Percentiles rank a stretch among this genome's conserved stretches.
Conservation (phyloP, 2,797 vertebrate genomes). For the Sardinella longiceps region DNA sequence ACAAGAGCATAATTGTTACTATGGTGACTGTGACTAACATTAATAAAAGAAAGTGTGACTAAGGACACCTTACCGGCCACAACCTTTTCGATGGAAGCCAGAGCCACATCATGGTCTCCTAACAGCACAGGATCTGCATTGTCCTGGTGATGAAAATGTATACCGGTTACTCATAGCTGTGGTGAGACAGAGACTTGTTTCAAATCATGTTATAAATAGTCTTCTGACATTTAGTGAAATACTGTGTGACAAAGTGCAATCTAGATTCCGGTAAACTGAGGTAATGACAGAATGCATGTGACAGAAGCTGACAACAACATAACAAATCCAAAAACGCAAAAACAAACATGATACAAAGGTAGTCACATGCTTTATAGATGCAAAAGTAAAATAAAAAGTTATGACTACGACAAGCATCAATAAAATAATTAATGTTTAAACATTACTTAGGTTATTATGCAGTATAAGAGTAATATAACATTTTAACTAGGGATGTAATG, state of each 20-base stretch:
- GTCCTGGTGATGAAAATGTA: constrained; percentile 64
- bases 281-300: neutral
- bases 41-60: no score
- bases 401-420: neutral
- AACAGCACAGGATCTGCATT: constrained; percentile 75
- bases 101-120: constrained; percentile 84
- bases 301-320: neutral
- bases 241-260: neutral
- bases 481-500: neutral
- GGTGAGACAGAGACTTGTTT: no score
- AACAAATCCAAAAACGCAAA: neutral
- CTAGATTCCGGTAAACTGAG: neutral
- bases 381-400: neutral
- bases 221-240: neutral
- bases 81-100: constrained; percentile 87
- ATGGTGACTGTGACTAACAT: neutral
- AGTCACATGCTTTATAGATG: neutral
- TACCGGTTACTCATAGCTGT: neutral
- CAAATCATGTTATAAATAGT: neutral
- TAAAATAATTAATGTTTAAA: neutral
- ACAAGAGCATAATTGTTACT: no score
- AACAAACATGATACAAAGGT: neutral
- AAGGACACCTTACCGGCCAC: constrained; percentile 83
- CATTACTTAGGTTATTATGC: neutral
- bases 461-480: neutral